phyloP scores from a whole-genome alignment of 2,797 vertebrate genomes.

The Acanthurus leucopareius region DNA sequence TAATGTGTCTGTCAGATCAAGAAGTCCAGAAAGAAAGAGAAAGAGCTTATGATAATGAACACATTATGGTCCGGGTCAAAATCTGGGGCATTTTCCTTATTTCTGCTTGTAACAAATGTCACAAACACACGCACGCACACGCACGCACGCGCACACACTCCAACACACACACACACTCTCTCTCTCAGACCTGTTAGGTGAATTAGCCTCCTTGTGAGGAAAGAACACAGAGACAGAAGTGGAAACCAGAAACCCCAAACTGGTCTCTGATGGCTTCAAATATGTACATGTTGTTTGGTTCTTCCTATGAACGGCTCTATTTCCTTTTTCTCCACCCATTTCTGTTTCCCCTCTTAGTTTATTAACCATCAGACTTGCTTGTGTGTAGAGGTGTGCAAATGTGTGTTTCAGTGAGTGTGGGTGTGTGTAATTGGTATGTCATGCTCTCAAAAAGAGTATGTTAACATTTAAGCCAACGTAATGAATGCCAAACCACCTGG shows the following conservation, averaged over 20 bases:
- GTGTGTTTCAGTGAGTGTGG: not conserved
- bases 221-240: constrained; percentile 38
- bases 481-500: constrained; percentile 46
- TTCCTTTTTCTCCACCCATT: not conserved
- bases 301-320: constrained; percentile 16
- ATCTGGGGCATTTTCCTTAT: constrained; percentile 6
- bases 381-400: not conserved
- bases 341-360: not conserved
- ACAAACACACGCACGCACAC: constrained; percentile 41
- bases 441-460: constrained; percentile 1
- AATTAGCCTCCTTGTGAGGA: constrained; percentile 54
- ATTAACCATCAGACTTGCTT: not conserved
- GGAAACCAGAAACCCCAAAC: constrained; percentile 67
- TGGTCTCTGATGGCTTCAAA: constrained; percentile 69
- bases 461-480: constrained; percentile 40
- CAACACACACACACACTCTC: constrained; percentile 40
- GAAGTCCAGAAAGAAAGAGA: constrained; percentile 7
- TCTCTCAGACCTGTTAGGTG: constrained; percentile 68
- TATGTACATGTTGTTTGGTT: constrained; percentile 47
- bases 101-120: constrained; percentile 22
- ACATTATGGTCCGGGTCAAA: constrained; percentile 17
- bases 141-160: constrained; percentile 39
- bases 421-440: constrained; percentile 42
- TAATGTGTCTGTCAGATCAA: constrained; percentile 36
- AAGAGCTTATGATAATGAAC: constrained; percentile 2